Percentiles rank a stretch among this genome's conserved stretches.
phyloP scores from a whole-genome alignment of 2,797 vertebrate species.

The Enteromius anoplus region DNA sequence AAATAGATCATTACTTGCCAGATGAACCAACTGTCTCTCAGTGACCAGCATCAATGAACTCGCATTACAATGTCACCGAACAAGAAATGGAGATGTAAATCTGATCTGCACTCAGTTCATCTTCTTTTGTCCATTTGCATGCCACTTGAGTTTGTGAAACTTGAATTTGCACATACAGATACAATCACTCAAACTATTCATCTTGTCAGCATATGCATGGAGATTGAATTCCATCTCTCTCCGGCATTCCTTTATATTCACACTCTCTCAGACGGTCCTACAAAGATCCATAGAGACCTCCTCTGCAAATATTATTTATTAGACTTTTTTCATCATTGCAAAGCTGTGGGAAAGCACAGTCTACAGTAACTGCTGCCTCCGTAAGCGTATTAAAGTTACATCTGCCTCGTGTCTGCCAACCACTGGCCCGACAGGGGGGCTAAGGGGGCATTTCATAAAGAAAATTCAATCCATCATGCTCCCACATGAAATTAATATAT shows the following conservation, averaged over 20 bases:
- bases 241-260: conserved; percentile 4
- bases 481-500: conserved; percentile 85
- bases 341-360: conserved; percentile 69
- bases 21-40: neutral
- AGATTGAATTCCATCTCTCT: conserved; percentile 39
- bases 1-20: conserved; percentile 5
- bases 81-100: conserved; percentile 15
- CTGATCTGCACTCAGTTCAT: conserved; percentile 13
- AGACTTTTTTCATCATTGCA: conserved; percentile 78
- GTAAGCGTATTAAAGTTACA: conserved; percentile 82
- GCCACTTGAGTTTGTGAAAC: conserved; percentile 45
- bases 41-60: neutral
- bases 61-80: neutral
- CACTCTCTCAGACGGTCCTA: conserved; percentile 20
- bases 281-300: conserved; percentile 64
- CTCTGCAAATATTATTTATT: conserved; percentile 77
- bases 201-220: conserved; percentile 18
- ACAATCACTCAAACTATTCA: conserved; percentile 31
- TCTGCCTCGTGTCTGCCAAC: conserved; percentile 69
- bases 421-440: conserved; percentile 72
- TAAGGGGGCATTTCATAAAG: conserved; percentile 73
- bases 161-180: conserved; percentile 26
- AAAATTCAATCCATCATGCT: conserved; percentile 84
- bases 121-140: conserved; percentile 42
- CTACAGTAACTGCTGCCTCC: conserved; percentile 70